These are phyloP conservation scores for Trialeurodes vaporariorum DNA, from an alignment of 1,140 invertebrate genomes.

Conservation along the genomic window DNA sequence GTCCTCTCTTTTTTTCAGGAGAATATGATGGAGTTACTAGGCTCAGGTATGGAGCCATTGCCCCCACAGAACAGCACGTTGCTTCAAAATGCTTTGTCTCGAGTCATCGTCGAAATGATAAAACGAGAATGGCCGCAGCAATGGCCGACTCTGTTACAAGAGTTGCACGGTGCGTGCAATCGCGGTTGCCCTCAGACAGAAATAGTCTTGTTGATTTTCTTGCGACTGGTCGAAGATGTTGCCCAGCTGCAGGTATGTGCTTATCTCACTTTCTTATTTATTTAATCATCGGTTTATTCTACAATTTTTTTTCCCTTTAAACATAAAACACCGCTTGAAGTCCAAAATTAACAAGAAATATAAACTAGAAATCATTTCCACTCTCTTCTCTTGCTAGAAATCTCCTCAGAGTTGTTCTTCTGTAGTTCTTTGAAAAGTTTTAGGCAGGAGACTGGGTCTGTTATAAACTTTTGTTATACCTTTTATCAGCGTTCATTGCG, in stretches of 20 bases:
- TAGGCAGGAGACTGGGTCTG: too few relatives aligned
- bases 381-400: too few relatives aligned
- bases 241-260: conserved; percentile 66
- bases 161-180: conserved; percentile 62
- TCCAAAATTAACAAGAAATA: too few relatives aligned
- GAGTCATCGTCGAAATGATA: conserved; percentile 86
- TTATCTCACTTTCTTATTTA: conserved; percentile 16
- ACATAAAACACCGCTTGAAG: neutral
- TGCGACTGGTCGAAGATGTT: conserved; percentile 80
- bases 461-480: too few relatives aligned
- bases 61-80: conserved; percentile 35
- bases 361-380: too few relatives aligned
- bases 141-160: conserved; percentile 71
- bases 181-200: conserved; percentile 74
- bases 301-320: neutral
- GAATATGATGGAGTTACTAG: conserved; percentile 70
- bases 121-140: conserved; percentile 93
- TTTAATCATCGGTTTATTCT: neutral
- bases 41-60: conserved; percentile 44
- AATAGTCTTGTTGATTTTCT: conserved; percentile 70
- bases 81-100: conserved; percentile 66
- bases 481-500: too few relatives aligned
- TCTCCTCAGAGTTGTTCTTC: too few relatives aligned
- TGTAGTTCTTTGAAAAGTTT: too few relatives aligned
- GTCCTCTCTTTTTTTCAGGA: conserved; percentile 39